Conservation (phyloP, 2,113 vertebrate species). For the Caloenas nicobarica region DNA sequence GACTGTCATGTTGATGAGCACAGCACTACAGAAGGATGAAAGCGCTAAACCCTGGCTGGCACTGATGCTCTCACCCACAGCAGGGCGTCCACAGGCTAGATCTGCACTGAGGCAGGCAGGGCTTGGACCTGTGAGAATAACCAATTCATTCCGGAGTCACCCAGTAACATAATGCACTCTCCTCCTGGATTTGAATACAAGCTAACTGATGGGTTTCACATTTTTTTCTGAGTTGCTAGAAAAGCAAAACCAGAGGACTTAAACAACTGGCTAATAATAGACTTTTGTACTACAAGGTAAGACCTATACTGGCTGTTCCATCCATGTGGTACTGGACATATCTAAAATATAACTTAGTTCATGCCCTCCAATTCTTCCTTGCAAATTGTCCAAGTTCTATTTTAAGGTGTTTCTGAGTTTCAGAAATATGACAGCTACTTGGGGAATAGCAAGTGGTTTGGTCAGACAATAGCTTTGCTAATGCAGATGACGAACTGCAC, state of each 20-base stretch:
- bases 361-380: background rate
- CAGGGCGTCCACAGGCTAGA: background rate
- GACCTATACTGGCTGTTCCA: background rate
- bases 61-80: background rate
- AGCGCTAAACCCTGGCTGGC: background rate
- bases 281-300: background rate
- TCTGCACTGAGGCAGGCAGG: rapidly evolving
- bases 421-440: background rate
- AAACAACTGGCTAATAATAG: background rate
- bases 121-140: background rate
- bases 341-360: background rate
- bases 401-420: background rate
- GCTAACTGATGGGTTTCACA: rapidly evolving
- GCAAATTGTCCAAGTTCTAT: background rate
- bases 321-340: background rate
- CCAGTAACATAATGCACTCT: rapidly evolving
- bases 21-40: background rate
- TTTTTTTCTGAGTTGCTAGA: background rate
- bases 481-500: background rate
- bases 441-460: background rate
- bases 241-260: background rate
- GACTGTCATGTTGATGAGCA: background rate
- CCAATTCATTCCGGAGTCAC: background rate
- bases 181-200: background rate
- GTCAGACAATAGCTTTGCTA: background rate